These are phyloP conservation scores for Callipepla squamata DNA, from an alignment of 2,113 vertebrate genomes.

Conservation along the genomic window DNA sequence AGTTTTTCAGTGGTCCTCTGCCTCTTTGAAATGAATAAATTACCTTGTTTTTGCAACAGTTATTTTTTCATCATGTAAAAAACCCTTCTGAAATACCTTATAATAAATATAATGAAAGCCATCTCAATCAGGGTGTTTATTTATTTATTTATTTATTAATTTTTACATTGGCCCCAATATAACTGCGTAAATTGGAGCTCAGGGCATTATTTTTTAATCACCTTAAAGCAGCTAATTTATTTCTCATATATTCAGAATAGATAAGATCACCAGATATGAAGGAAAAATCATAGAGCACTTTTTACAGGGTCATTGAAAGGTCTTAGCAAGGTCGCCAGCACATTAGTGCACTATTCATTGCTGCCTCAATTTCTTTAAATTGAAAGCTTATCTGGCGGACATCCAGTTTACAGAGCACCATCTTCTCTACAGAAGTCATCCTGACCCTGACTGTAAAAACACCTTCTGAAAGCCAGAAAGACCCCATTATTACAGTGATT, in stretches of 20 bases:
- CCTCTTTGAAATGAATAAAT: background rate
- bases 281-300: background rate
- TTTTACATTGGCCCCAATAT: background rate
- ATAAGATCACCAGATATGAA: background rate
- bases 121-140: no score
- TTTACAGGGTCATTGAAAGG: background rate
- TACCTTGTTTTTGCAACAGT: background rate
- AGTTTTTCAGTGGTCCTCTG: background rate
- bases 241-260: background rate
- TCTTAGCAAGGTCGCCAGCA: background rate
- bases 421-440: background rate
- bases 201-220: background rate
- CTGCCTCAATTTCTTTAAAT: background rate
- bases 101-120: background rate
- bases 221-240: background rate
- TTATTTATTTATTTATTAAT: background rate
- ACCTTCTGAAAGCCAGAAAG: background rate
- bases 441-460: background rate
- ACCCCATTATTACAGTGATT: background rate
- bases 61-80: background rate
- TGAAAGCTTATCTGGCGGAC: background rate
- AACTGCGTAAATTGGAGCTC: background rate
- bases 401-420: background rate
- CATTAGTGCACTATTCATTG: background rate
- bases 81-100: background rate